Base-by-base conservation (phyloP, 2,797 vertebrate genomes). In the Nasua narica region DNA sequence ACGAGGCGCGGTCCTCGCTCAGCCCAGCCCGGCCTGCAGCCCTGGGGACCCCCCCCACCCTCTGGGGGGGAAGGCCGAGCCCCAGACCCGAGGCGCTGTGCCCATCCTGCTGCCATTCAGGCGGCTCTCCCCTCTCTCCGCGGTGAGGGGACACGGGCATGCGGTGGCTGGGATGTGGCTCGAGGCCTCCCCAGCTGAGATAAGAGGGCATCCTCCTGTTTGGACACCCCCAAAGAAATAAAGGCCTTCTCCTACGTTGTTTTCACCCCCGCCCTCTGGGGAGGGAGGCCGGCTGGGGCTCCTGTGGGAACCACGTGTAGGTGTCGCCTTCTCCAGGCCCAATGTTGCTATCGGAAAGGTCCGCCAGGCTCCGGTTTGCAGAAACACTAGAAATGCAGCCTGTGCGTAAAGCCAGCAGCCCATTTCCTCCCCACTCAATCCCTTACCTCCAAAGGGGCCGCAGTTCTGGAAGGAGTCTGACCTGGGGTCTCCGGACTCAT, bases 81-180 rank as follows among this genome's bases (percentile, higher is more conserved):
- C 52, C 27, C 40, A 32, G 50, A 50, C 25, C 21, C 14, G 1
- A 37, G 85, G 14, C 14, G 12, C 56, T 18, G 4, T 18, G 29
- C 40, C 35, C 27, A 12, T 72, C 0, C 16, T 23, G 0, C 5
- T 0, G 43, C 29, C n/a, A 11, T 11, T 77, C 74, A 0, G 0
- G 5, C 1, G 32, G 5, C 3, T 35, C 48, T 10, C n/a, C 58
- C 8, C 9, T 37, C 9, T 37, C 15, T 27, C 27, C 3, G 46
- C 18, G 54, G 43, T 35, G 52, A 32, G 16, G 4, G 13, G 27
- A 25, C 10, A 1, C 0, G 0, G 14, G 13, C 50, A 12, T 18
- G 54, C 35, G 0, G 23, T 18, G 3, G 2, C 43, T 13, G 29
- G 40, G 13, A 4, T 25, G 14, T 29, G 27, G 27, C 25, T 62